These are phyloP conservation scores for Ganaspis sp. DNA, from an alignment of 1,140 invertebrate species.

Conservation along the genomic window DNA sequence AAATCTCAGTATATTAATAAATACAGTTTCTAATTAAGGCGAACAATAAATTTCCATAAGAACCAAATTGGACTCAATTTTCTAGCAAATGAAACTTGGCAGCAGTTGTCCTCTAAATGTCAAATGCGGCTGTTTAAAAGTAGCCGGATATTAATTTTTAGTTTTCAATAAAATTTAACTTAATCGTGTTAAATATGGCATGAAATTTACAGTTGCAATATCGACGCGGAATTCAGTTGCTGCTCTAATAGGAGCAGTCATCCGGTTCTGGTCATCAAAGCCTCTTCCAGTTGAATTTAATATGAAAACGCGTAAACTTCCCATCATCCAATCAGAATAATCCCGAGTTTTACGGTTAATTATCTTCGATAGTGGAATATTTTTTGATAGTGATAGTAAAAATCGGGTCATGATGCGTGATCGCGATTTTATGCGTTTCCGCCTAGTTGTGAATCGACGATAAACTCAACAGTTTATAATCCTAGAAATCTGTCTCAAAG, in stretches of 20 bases:
- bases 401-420: slow-evolving; percentile 13
- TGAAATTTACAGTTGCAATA: slow-evolving; percentile 26
- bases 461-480: slow-evolving; percentile 6
- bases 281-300: not conserved
- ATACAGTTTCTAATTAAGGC: not conserved
- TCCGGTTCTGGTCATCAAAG: not conserved
- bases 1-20: not conserved
- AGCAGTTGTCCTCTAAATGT: not conserved
- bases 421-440: slow-evolving; percentile 7
- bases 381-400: not conserved
- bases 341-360: slow-evolving; percentile 23
- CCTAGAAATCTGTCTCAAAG: slow-evolving; percentile 18
- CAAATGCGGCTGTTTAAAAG: not conserved
- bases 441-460: not conserved
- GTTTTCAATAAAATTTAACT: not conserved
- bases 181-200: slow-evolving; percentile 15
- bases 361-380: slow-evolving; percentile 23
- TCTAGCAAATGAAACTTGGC: not conserved
- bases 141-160: slow-evolving; percentile 26
- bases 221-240: slow-evolving; percentile 7
- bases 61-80: not conserved
- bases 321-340: slow-evolving; percentile 15
- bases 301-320: slow-evolving; percentile 18
- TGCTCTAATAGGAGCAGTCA: slow-evolving; percentile 13
- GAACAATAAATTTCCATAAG: not conserved